Base-by-base conservation (phyloP, 2,888 invertebrate genomes). In the Drosophila lacicola region DNA sequence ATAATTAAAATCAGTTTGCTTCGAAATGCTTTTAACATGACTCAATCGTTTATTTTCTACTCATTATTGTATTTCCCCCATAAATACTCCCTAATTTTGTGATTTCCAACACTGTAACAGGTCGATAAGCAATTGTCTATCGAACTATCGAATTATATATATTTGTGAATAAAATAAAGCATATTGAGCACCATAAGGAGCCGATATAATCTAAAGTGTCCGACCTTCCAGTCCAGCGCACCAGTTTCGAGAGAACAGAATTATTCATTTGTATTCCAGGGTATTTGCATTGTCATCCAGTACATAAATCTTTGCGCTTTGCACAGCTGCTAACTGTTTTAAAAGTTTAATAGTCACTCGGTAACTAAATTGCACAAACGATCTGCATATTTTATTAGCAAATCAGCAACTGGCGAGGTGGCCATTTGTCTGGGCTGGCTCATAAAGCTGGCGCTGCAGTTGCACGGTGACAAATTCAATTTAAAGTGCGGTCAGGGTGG, bases 391-490 rank as follows among this genome's bases (percentile, higher is more conserved):
- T 76, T 66, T 44, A 74, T 71, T 54, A 46, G 39, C 45, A 55
- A 73, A 42, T 61, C 49, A 49, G 72, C 50, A 50, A 54, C 64
- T 71, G 57, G 34, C 46, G 39, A 49, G 53, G 53, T 47, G 58
- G 42, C 65, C 45, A 49, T 34, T 56, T 64, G 41, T 50, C 41
- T 36, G 53, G 44, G 14, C 8, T 46, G 33, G 46, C 46, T 49
- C 57, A 33, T 68, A 55, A 63, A 72, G 63, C 56, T 71, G 56
- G 25, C 21, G 58, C 65, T 60, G 70, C 70, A 53, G 41, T 25
- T 74, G 37, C 41, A 41, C 29, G 25, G 37, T 63, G 63, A 63
- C 63, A 73, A 75, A 75, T 69, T 47, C 60, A 78, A 75, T 78
- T 78, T 69, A 50, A 51, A 50, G 47, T 39, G 42, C 8, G 36